Conservation (phyloP, 2,888 invertebrate species). For the Microctonus hyperodae region DNA sequence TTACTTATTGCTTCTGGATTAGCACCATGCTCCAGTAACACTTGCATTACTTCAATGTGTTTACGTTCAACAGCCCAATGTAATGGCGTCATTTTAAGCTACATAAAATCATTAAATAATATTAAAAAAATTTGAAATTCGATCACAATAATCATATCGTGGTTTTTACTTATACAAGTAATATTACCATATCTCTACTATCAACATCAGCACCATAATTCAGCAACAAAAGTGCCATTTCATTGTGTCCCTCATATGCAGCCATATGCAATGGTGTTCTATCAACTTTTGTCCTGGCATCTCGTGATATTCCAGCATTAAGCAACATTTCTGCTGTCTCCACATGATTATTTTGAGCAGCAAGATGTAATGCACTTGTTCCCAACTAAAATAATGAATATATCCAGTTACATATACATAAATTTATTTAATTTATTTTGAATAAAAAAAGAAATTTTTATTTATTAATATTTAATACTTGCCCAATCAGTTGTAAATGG, state of each 20-base stretch:
- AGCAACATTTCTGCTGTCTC: conserved; percentile 83
- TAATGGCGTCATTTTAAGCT: conserved; percentile 89
- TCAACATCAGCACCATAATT: conserved; percentile 76
- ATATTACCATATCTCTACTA: conserved; percentile 80
- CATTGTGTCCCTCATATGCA: conserved; percentile 81
- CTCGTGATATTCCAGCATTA: conserved; percentile 85
- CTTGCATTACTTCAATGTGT: conserved; percentile 73
- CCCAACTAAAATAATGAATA: conserved; percentile 71
- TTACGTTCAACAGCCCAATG: conserved; percentile 93
- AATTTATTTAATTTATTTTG: not conserved
- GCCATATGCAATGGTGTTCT: conserved; percentile 91
- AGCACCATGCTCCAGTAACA: conserved; percentile 78
- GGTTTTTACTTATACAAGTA: no score
- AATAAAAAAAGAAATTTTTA: conserved; percentile 43
- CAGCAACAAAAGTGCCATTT: conserved; percentile 75
- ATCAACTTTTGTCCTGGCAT: conserved; percentile 91
- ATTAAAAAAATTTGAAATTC: not conserved
- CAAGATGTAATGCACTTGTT: conserved; percentile 88
- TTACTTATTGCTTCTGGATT: conserved; percentile 74
- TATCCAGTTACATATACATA: no score
- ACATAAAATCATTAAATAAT: conserved; percentile 36
- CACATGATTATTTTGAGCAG: conserved; percentile 80
- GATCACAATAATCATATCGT: no score
- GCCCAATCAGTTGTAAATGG: conserved; percentile 95
- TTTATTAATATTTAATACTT: no score